Evolutionary conservation across 2,888 invertebrate genomes (phyloP), one percentile per base, ranked within the genome.

Genomic region (Drosophila melanosoma): DNA sequence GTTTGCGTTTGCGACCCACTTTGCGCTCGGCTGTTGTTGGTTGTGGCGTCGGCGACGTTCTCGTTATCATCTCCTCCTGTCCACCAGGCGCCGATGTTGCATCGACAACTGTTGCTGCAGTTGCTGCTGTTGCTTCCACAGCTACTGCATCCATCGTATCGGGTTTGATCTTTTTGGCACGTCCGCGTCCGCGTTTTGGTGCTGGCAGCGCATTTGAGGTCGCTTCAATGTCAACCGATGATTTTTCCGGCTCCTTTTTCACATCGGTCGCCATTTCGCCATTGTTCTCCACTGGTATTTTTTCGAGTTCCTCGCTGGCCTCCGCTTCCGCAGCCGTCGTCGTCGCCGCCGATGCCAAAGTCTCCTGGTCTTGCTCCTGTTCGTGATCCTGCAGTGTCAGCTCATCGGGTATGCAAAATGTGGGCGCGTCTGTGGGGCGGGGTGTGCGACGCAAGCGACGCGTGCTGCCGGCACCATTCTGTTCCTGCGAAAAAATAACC

Each of bases 161-260:
- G 2, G 72, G 65, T 59, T 65, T 78, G 12, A 84, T 74, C 68
- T 90, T 90, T 62, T 87, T 89, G 74, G 87, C 89, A 53, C 90
- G 91, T 38, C 90, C 90, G 23, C 90, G 84, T 26, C 90, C 90
- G 8, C 90, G 91, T 52, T 91, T 90, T 15, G 86, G 76, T 26
- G 63, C 59, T n/a, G 79, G 59, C n/a, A 58, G 56, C 17, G 59
- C 42, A 49, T 33, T 32, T 42, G 59, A 20, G 38, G 62, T 4
- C 32, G 57, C 12, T 23, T 60, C 54, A 33, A 20, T 32, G 12
- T 67, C 69, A 23, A 20, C 66, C 0, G n/a, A 3, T 10, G 62
- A 26, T 29, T 84, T 85, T 64, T 87, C 87, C 0, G 67, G 70
- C 36, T 84, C 87, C 33, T 79, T 82, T 48, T 87, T 82, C 6